Evolutionary conservation across 2,113 vertebrate species (phyloP).

Genomic region (Talpa occidentalis): DNA sequence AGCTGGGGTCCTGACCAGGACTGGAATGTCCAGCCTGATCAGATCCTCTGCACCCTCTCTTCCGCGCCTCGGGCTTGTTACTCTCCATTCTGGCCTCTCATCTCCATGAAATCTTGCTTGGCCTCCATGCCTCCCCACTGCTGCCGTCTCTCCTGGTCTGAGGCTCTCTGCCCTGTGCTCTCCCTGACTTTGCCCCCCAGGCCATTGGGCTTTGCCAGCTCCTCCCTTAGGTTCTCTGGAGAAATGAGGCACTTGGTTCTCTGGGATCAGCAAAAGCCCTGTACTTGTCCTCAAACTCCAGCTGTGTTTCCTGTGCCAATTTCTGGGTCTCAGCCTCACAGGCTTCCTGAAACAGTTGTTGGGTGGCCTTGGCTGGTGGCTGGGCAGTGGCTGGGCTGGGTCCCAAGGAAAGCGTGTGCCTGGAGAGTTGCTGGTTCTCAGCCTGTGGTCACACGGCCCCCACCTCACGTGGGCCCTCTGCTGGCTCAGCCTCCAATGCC

Average conservation of each 20-base stretch:
- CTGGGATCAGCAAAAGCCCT: too few relatives aligned
- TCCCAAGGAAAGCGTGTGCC: conserved; percentile 59
- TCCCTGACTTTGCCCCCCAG: neutral
- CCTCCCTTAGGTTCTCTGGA: neutral
- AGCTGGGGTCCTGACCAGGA: neutral
- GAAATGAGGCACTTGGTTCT: neutral
- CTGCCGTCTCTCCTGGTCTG: neutral
- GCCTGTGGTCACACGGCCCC: conserved; percentile 12
- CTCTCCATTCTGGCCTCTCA: neutral
- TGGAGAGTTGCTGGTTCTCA: neutral
- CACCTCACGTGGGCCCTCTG: conserved; percentile 43
- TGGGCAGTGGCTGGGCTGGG: neutral
- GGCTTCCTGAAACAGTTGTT: conserved; percentile 61
- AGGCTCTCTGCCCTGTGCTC: neutral
- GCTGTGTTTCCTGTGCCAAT: too few relatives aligned
- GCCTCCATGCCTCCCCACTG: neutral
- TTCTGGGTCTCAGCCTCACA: neutral
- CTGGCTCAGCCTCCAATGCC: conserved; percentile 67
- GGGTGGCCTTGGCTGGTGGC: conserved; percentile 18
- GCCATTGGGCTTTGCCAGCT: neutral
- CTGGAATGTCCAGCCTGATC: neutral
- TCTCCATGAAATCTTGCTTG: neutral
- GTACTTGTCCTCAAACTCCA: neutral
- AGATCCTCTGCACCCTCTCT: neutral
- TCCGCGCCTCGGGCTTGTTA: too few relatives aligned